A percentile compares a stretch with the other conserved stretches of the same genome.
Conservation (phyloP, 2,113 vertebrate species). For the Coryphaenoides rupestris region DNA sequence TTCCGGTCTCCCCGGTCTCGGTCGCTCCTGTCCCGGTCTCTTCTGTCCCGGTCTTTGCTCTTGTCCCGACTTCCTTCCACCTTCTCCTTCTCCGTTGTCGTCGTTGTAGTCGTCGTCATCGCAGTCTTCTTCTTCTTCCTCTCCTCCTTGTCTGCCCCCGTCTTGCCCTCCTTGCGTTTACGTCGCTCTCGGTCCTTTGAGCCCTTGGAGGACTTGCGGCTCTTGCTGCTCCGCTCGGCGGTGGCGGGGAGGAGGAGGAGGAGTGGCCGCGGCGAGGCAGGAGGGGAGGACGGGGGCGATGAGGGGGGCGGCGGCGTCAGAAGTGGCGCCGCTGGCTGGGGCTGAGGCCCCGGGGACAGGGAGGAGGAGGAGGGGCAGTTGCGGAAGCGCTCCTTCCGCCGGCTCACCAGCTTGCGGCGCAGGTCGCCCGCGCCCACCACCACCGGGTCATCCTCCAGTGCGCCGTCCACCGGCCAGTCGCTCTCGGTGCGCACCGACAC, state of each 20-base stretch:
- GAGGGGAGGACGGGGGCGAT: conserved; percentile 10
- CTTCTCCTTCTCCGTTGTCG: conserved; percentile 16
- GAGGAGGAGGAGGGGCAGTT: conserved; percentile 60
- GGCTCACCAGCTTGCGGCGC: conserved; percentile 82
- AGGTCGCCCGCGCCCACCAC: conserved; percentile 76
- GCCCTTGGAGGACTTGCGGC: conserved; percentile 59
- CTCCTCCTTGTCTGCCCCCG: conserved; percentile 56
- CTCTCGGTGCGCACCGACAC: conserved; percentile 75
- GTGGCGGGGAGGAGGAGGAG: conserved; percentile 17
- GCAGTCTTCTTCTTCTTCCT: conserved; percentile 49
- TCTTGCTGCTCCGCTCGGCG: conserved; percentile 47
- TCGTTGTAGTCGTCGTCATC: conserved; percentile 36
- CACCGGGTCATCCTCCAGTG: conserved; percentile 49
- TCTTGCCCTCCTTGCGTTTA: conserved; percentile 65
- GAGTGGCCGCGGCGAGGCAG: conserved; percentile 27
- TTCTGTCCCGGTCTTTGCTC: conserved; percentile 32
- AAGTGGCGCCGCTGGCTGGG: conserved; percentile 37
- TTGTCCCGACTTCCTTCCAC: conserved; percentile 13
- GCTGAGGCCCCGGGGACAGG: conserved; percentile 47
- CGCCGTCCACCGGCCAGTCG: conserved; percentile 64
- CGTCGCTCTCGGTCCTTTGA: conserved; percentile 60
- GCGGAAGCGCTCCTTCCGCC: conserved; percentile 79
- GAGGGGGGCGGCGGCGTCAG: conserved; percentile 38
- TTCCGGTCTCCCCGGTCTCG: conserved; percentile 36
- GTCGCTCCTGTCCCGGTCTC: conserved; percentile 41